Percentiles rank a stretch among this genome's conserved stretches.
Conservation (phyloP, 2,888 invertebrate genomes). For the Eupithecia tripunctaria region DNA sequence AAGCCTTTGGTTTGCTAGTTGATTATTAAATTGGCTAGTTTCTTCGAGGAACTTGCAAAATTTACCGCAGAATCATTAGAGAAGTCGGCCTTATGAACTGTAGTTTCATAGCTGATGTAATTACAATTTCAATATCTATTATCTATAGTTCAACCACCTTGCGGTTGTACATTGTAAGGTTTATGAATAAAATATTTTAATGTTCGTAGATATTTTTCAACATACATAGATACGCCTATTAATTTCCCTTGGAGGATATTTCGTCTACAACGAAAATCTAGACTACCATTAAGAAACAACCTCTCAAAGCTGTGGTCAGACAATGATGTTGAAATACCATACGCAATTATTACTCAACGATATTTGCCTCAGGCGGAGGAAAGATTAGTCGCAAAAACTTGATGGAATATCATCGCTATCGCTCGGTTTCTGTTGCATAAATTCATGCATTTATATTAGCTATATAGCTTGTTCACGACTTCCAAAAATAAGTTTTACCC, state of each 20-base stretch:
- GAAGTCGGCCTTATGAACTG: slow-evolving; percentile 6
- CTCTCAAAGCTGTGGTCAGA: neutral
- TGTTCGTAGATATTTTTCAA: neutral
- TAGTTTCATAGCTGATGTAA: slow-evolving; percentile 1
- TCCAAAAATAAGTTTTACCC: neutral
- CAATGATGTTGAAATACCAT: slow-evolving; percentile 19
- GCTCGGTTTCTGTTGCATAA: slow-evolving; percentile 34
- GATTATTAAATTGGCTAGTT: slow-evolving; percentile 32
- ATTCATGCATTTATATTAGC: slow-evolving; percentile 4
- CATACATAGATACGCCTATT: neutral
- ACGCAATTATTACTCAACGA: slow-evolving; percentile 28
- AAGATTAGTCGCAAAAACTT: slow-evolving; percentile 43
- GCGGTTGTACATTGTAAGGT: neutral
- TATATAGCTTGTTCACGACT: neutral
- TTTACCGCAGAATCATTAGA: slow-evolving; percentile 18
- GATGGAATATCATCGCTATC: slow-evolving; percentile 38
- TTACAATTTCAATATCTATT: slow-evolving; percentile 2
- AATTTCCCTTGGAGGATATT: neutral
- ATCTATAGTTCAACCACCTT: slow-evolving; percentile 4
- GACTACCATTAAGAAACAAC: neutral
- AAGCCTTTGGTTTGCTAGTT: slow-evolving; percentile 33
- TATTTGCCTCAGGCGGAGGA: slow-evolving; percentile 34
- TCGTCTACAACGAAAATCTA: neutral
- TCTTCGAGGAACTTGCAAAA: slow-evolving; percentile 35
- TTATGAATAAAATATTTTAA: neutral